Evolutionary conservation across 2,113 vertebrate species (phyloP).

Genomic region (Aviceda subcristata): DNA sequence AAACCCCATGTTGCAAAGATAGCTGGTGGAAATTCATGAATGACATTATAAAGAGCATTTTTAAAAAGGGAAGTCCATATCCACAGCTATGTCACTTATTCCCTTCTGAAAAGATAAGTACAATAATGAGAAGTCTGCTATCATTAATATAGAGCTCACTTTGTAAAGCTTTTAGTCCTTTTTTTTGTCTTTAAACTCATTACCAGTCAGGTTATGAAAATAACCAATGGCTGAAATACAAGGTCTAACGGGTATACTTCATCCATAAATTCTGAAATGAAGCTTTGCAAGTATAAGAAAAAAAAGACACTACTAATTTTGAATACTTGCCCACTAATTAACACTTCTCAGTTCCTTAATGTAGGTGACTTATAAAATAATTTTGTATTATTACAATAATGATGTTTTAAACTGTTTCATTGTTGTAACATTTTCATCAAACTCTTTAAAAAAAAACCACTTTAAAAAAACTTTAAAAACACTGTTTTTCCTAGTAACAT

Average conservation of each 20-base stretch:
- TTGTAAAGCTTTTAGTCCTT: background rate
- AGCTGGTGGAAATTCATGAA: background rate
- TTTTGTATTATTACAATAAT: background rate
- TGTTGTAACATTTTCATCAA: background rate
- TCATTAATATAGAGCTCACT: background rate
- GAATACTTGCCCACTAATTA: background rate
- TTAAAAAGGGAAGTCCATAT: background rate
- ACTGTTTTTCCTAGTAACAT: background rate
- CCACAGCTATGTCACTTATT: background rate
- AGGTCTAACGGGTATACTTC: background rate
- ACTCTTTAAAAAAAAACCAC: background rate
- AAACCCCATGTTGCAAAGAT: background rate
- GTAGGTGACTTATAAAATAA: background rate
- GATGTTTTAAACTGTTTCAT: background rate
- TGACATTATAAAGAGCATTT: background rate
- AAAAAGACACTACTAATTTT: background rate
- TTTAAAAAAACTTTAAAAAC: background rate
- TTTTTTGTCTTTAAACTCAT: background rate
- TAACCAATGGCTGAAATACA: background rate
- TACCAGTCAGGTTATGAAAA: background rate
- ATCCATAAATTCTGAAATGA: background rate
- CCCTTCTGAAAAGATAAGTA: background rate
- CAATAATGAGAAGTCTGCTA: background rate
- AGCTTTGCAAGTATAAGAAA: background rate
- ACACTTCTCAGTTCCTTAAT: background rate